These are phyloP conservation scores for Sterrhoptilus dennistouni DNA, from an alignment of 2,113 vertebrate species.

Conservation along the genomic window DNA sequence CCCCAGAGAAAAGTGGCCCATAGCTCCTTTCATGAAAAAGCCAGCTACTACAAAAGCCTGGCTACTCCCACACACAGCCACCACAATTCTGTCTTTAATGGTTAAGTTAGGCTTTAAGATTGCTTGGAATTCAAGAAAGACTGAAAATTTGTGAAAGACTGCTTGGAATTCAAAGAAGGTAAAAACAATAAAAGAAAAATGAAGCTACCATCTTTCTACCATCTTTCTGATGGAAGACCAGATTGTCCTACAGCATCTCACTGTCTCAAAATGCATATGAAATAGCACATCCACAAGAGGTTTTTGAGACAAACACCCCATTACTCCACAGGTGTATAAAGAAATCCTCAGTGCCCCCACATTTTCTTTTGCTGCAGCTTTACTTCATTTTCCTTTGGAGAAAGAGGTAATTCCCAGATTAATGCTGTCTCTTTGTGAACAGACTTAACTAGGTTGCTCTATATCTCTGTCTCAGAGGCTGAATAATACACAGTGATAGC, in stretches of 20 bases:
- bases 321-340: neutral
- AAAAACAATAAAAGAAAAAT: neutral
- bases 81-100: neutral
- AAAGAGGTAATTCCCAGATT: constrained; percentile 38
- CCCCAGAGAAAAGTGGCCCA: neutral
- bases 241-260: neutral
- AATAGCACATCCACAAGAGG: neutral
- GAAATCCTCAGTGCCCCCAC: neutral
- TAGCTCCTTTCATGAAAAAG: neutral
- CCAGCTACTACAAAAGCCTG: neutral
- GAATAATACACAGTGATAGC: constrained; percentile 45
- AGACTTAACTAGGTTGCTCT: constrained; percentile 50
- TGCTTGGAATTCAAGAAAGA: neutral
- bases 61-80: neutral
- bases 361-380: neutral
- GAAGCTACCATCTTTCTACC: neutral
- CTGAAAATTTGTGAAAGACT: neutral
- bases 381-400: neutral
- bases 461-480: constrained; percentile 29
- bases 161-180: neutral
- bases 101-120: neutral
- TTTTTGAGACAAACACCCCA: neutral
- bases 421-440: constrained; percentile 22
- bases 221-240: too few species aligned
- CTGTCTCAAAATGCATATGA: neutral